phyloP scores from a whole-genome alignment of 1,140 invertebrate genomes.

The Ceratina japonica region DNA sequence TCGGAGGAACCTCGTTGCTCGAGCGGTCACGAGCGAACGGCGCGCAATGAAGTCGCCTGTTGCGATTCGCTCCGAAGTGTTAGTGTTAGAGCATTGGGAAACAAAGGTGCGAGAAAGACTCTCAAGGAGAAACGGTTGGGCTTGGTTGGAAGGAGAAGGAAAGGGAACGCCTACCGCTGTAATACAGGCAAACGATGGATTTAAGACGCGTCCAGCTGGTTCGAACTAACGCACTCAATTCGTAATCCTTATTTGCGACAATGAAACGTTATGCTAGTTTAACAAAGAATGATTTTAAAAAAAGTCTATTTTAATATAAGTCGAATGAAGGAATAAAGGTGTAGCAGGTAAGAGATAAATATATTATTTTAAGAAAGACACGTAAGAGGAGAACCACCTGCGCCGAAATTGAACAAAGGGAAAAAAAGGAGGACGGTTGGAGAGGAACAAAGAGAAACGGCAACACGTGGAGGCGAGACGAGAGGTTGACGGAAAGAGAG shows the following conservation, averaged over 20 bases:
- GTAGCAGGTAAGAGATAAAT: not conserved
- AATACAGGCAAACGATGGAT: slow-evolving; percentile 14
- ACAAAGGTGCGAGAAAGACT: slow-evolving; percentile 37
- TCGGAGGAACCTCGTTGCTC: slow-evolving; percentile 29
- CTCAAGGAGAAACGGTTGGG: slow-evolving; percentile 29
- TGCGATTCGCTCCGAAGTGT: slow-evolving; percentile 56
- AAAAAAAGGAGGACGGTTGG: not conserved
- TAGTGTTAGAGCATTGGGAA: slow-evolving; percentile 58
- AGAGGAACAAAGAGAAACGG: slow-evolving; percentile 12
- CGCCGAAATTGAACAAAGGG: not conserved
- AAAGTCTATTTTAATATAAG: not conserved
- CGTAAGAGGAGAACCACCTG: slow-evolving; percentile 19
- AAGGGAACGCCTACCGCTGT: not conserved
- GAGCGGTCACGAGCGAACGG: slow-evolving; percentile 44
- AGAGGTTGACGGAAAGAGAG: not conserved
- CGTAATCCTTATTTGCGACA: not conserved
- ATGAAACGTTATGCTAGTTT: not conserved
- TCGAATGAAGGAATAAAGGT: not conserved
- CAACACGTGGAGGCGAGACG: not conserved
- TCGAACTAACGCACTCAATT: not conserved
- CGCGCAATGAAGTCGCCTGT: slow-evolving; percentile 51
- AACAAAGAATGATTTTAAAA: not conserved
- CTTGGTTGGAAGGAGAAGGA: slow-evolving; percentile 19
- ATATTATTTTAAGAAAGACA: not conserved
- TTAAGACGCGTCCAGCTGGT: not conserved